These are phyloP conservation scores for Hylomyscus alleni DNA, from an alignment of 2,797 vertebrate species.

Conservation along the genomic window DNA sequence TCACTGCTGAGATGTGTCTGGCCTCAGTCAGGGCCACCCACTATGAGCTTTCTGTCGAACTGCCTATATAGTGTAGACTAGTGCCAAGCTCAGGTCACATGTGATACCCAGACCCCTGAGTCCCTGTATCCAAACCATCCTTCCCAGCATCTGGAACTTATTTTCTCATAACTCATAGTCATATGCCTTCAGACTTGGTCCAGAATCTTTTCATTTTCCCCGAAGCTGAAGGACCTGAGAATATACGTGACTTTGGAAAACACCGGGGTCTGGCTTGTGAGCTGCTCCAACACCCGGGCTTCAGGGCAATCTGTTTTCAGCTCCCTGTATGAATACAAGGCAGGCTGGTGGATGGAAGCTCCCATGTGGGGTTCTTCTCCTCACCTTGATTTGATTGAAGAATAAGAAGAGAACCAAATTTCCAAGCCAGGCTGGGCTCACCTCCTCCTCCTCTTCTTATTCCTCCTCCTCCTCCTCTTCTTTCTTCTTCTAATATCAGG, in stretches of 20 bases:
- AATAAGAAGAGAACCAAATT: not conserved
- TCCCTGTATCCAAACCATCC: not conserved
- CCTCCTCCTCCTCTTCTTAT: too few relatives aligned
- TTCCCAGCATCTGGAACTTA: not conserved
- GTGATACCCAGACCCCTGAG: not conserved
- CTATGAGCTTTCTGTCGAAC: not conserved
- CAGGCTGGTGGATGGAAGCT: not conserved
- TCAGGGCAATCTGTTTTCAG: not conserved
- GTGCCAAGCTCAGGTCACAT: not conserved
- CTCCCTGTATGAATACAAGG: not conserved
- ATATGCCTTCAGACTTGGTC: not conserved
- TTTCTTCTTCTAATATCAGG: conserved; percentile 14
- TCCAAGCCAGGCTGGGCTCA: not conserved
- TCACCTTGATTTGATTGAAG: not conserved
- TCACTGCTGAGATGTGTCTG: not conserved
- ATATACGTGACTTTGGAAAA: not conserved
- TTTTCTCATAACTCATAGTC: not conserved
- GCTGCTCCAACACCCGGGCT: not conserved
- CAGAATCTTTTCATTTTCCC: not conserved
- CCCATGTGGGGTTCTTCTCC: not conserved
- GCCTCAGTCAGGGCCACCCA: not conserved
- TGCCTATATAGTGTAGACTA: not conserved
- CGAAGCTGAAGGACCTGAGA: not conserved
- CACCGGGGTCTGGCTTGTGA: not conserved
- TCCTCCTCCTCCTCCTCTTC: not conserved